Evolutionary conservation across 2,113 vertebrate genomes (phyloP).

Genomic region (Lasiurus cinereus): DNA sequence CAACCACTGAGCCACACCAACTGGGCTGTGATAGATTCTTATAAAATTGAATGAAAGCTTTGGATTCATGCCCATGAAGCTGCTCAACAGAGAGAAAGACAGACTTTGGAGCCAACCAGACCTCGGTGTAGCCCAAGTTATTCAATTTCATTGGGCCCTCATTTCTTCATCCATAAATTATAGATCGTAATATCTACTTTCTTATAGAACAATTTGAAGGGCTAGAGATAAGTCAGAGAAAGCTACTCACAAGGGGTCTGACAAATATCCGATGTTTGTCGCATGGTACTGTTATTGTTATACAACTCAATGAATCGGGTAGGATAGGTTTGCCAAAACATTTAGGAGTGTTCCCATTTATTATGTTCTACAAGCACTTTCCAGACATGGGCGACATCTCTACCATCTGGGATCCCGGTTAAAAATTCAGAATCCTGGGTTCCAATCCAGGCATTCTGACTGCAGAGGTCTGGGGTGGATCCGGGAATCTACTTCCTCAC

Average conservation of each 20-base stretch:
- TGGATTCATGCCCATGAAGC: too few species aligned
- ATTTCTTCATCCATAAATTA: conserved; percentile 29
- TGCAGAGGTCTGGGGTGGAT: background rate
- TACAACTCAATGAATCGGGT: background rate
- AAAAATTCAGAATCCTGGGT: background rate
- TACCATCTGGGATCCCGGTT: background rate
- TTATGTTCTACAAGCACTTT: background rate
- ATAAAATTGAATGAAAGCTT: too few species aligned
- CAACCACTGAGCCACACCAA: too few species aligned
- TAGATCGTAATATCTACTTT: background rate
- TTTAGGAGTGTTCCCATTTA: background rate
- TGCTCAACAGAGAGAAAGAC: background rate
- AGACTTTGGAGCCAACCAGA: background rate
- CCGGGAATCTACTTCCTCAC: background rate
- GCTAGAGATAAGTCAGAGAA: background rate
- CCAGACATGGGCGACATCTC: background rate
- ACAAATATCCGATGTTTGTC: background rate
- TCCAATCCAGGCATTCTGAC: background rate
- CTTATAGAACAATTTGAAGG: conserved; percentile 16
- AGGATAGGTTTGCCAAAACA: background rate
- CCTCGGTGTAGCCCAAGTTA: background rate
- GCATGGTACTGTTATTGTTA: background rate
- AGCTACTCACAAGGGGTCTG: background rate
- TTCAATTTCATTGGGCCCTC: conserved; percentile 14
- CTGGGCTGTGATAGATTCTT: too few species aligned